A percentile compares a stretch with the other conserved stretches of the same genome.
These are phyloP conservation scores for Diplodus puntazzo DNA, from an alignment of 2,797 vertebrate species.

Conservation along the genomic window DNA sequence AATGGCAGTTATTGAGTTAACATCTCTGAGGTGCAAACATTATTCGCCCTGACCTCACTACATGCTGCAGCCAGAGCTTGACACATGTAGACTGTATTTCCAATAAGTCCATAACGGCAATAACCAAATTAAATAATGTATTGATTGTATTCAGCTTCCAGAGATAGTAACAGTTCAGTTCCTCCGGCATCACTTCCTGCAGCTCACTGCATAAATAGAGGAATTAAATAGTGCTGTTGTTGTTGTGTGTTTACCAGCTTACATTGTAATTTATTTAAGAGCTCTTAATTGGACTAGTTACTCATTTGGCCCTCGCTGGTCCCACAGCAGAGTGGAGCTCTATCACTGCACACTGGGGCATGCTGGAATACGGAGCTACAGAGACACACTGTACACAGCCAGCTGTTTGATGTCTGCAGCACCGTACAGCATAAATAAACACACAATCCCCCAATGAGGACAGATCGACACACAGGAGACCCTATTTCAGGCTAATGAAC, in stretches of 20 bases:
- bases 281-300: conserved; percentile 84
- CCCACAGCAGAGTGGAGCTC: conserved; percentile 75
- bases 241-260: conserved; percentile 77
- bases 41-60: conserved; percentile 40
- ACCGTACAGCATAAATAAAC: conserved; percentile 77
- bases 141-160: conserved; percentile 49
- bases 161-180: conserved; percentile 22
- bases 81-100: conserved; percentile 34
- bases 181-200: conserved; percentile 47
- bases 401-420: conserved; percentile 82
- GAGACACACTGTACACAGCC: conserved; percentile 74
- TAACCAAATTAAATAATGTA: conserved; percentile 58
- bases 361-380: conserved; percentile 71
- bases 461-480: conserved; percentile 76
- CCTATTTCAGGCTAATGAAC: conserved; percentile 80
- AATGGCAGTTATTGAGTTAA: conserved; percentile 62
- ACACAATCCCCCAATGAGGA: conserved; percentile 74
- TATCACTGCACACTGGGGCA: conserved; percentile 74
- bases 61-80: conserved; percentile 33
- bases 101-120: conserved; percentile 61
- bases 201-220: conserved; percentile 70
- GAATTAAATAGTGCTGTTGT: conserved; percentile 71
- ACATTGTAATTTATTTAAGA: conserved; percentile 84
- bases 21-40: conserved; percentile 48
- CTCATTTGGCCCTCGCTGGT: conserved; percentile 80